These are phyloP conservation scores for Procambarus virginalis DNA, from an alignment of 1,140 invertebrate species.

Conservation along the genomic window DNA sequence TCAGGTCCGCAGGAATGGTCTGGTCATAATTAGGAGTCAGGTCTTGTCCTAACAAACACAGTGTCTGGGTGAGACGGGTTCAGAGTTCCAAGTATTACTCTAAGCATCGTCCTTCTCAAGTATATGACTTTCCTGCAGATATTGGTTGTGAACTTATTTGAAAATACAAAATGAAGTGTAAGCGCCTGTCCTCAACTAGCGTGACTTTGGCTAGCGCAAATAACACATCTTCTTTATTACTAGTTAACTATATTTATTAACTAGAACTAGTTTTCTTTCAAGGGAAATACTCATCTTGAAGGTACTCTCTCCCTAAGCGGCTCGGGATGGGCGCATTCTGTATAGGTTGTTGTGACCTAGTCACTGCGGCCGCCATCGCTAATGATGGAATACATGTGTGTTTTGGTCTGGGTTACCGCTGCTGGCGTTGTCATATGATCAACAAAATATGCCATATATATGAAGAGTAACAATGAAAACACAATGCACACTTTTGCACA, in stretches of 20 bases:
- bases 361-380: not conserved
- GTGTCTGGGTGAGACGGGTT: constrained; percentile 5
- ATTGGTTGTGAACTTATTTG: not conserved
- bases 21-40: not conserved
- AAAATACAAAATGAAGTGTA: too few species aligned
- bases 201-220: not conserved
- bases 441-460: not conserved
- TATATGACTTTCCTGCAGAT: not conserved
- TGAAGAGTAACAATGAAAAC: not conserved
- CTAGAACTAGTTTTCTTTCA: not conserved
- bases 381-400: not conserved
- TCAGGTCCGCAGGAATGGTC: not conserved
- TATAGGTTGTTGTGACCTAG: not conserved
- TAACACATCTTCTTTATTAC: not conserved
- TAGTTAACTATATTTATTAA: not conserved
- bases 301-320: not conserved
- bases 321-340: not conserved
- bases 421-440: too few species aligned
- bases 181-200: not conserved
- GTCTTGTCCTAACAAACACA: not conserved
- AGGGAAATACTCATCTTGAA: not conserved
- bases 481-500: not conserved
- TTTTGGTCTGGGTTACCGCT: too few species aligned
- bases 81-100: constrained; percentile 1
- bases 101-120: constrained; percentile 1